Conservation (phyloP, 2,888 invertebrate species). For the Beris morrisii region DNA sequence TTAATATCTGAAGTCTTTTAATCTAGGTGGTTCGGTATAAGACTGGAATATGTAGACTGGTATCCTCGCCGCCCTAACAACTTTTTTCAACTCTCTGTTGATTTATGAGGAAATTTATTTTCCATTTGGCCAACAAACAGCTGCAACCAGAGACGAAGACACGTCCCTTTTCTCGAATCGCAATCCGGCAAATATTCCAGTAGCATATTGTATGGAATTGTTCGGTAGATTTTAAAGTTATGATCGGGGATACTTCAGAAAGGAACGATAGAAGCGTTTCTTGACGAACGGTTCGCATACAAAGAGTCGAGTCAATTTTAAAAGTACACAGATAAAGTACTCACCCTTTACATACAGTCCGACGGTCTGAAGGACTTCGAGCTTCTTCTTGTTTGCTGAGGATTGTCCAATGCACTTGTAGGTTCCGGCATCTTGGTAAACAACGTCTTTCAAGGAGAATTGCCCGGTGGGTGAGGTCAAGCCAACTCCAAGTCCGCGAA, state of each 20-base stretch:
- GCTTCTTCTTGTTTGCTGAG: constrained; percentile 56
- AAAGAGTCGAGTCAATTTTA: not conserved
- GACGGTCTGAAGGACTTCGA: constrained; percentile 61
- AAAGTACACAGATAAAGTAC: constrained; percentile 42
- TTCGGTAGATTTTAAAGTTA: not conserved
- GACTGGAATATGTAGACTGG: not conserved
- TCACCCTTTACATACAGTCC: constrained; percentile 62
- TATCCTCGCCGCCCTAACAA: not conserved
- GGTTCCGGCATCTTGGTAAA: constrained; percentile 76
- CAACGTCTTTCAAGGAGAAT: constrained; percentile 68
- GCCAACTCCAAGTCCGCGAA: constrained; percentile 62
- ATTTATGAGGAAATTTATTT: constrained; percentile 36
- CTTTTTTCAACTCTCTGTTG: constrained; percentile 8
- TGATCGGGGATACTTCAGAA: not conserved
- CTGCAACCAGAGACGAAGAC: constrained; percentile 31
- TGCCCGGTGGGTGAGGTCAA: constrained; percentile 61
- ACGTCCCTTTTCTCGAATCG: constrained; percentile 10
- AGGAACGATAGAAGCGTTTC: not conserved
- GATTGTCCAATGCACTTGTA: constrained; percentile 69
- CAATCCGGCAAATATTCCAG: constrained; percentile 32
- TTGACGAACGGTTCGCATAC: not conserved
- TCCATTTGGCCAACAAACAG: constrained; percentile 34
- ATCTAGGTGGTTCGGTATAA: too few species aligned
- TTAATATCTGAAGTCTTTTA: too few species aligned
- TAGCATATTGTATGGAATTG: constrained; percentile 9